phyloP scores from a whole-genome alignment of 1,140 invertebrate species.

The Radopholus similis region DNA sequence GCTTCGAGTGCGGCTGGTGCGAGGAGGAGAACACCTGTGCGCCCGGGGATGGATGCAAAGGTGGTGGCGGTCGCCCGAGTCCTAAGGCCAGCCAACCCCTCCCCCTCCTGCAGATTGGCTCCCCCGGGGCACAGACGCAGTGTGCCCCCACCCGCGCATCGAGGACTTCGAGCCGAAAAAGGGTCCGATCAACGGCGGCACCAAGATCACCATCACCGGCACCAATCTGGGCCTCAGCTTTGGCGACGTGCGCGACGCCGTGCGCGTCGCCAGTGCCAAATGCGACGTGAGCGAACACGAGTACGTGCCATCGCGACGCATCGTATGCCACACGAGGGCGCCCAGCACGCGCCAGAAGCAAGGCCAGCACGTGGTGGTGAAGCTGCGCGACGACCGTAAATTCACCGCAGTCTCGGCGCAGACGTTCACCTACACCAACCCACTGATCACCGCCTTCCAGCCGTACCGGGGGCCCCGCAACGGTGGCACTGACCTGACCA shows the following conservation, averaged over 20 bases:
- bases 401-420: slow-evolving; percentile 48
- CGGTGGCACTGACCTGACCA: slow-evolving; percentile 82
- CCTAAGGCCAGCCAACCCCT: background rate
- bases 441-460: slow-evolving; percentile 65
- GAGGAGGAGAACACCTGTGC: slow-evolving; percentile 31
- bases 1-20: slow-evolving; percentile 59
- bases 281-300: slow-evolving; percentile 74
- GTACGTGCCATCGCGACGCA: slow-evolving; percentile 45
- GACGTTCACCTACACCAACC: slow-evolving; percentile 52
- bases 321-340: slow-evolving; percentile 54
- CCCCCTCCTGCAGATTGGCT: background rate
- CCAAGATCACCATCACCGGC: slow-evolving; percentile 85
- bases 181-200: slow-evolving; percentile 91
- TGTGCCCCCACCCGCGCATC: slow-evolving; percentile 54
- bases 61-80: background rate
- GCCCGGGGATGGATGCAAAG: slow-evolving; percentile 24
- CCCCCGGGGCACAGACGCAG: slow-evolving; percentile 24
- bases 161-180: slow-evolving; percentile 77
- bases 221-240: slow-evolving; percentile 85
- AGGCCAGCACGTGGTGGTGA: slow-evolving; percentile 37
- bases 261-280: slow-evolving; percentile 81
- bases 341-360: slow-evolving; percentile 50
- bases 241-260: slow-evolving; percentile 82
- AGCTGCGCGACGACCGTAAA: slow-evolving; percentile 38
- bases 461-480: slow-evolving; percentile 83